Evolutionary conservation across 1,140 invertebrate species (phyloP).

Genomic region (Ylistrum balloti): DNA sequence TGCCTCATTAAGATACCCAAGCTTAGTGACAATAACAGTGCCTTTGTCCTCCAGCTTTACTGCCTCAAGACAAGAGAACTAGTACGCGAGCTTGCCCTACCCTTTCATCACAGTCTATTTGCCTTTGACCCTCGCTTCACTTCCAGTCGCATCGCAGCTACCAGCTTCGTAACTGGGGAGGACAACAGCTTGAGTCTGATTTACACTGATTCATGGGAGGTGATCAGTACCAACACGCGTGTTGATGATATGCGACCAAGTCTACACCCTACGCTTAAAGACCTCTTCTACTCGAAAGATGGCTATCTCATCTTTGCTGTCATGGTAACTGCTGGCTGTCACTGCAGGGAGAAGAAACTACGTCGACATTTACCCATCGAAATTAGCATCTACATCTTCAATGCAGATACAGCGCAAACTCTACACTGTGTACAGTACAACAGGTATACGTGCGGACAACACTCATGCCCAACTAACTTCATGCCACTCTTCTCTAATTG

Average conservation of each 20-base stretch:
- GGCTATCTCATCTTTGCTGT: constrained; percentile 80
- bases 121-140: constrained; percentile 80
- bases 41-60: constrained; percentile 78
- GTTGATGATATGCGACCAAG: constrained; percentile 76
- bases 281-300: constrained; percentile 79
- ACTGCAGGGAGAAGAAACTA: constrained; percentile 79
- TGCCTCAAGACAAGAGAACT: constrained; percentile 74
- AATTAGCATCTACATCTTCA: constrained; percentile 80
- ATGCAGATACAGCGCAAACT: constrained; percentile 78
- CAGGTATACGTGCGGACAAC: constrained; percentile 78
- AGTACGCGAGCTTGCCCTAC: constrained; percentile 72
- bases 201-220: constrained; percentile 72
- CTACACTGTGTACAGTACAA: constrained; percentile 81
- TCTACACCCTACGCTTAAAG: constrained; percentile 77
- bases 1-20: constrained; percentile 79
- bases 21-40: constrained; percentile 66
- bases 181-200: constrained; percentile 80
- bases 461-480: constrained; percentile 81
- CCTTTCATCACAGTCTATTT: constrained; percentile 78
- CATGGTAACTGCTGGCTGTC: constrained; percentile 76
- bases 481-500: constrained; percentile 80
- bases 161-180: constrained; percentile 77
- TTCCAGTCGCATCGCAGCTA: constrained; percentile 79
- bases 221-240: constrained; percentile 74
- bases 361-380: constrained; percentile 76